Percentiles rank a stretch among this genome's conserved stretches.
These are phyloP conservation scores for Clostera curtula DNA, from an alignment of 2,888 invertebrate species.

Conservation along the genomic window DNA sequence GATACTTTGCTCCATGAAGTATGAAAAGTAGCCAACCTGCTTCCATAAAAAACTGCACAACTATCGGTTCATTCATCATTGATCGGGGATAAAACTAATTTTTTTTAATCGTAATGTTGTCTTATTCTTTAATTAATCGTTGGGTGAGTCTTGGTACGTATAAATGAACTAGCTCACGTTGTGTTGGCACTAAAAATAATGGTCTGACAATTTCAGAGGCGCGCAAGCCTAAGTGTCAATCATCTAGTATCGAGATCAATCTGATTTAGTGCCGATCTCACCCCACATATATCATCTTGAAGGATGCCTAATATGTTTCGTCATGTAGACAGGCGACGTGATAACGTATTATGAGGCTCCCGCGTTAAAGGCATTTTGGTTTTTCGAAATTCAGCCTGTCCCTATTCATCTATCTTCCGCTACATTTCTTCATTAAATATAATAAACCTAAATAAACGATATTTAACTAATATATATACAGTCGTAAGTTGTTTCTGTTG, in stretches of 20 bases:
- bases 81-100: too few species aligned
- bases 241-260: constrained; percentile 57
- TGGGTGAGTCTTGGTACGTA: too few species aligned
- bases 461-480: neutral
- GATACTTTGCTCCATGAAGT: too few species aligned
- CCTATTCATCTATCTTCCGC: neutral
- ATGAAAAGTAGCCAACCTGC: too few species aligned
- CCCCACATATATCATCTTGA: constrained; percentile 63
- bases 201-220: constrained; percentile 12
- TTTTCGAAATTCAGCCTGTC: constrained; percentile 7
- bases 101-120: too few species aligned
- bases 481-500: too few species aligned
- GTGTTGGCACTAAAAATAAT: too few species aligned
- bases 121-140: too few species aligned
- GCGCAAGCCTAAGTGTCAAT: constrained; percentile 47
- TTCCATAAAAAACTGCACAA: too few species aligned
- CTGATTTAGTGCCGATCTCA: constrained; percentile 39
- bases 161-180: too few species aligned
- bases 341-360: constrained; percentile 43
- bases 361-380: constrained; percentile 23
- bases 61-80: too few species aligned
- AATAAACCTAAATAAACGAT: neutral
- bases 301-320: constrained; percentile 68
- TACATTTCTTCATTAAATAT: constrained; percentile 4
- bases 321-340: constrained; percentile 49